These are phyloP conservation scores for Hyppa rectilinea DNA, from an alignment of 2,888 invertebrate genomes.

Conservation along the genomic window DNA sequence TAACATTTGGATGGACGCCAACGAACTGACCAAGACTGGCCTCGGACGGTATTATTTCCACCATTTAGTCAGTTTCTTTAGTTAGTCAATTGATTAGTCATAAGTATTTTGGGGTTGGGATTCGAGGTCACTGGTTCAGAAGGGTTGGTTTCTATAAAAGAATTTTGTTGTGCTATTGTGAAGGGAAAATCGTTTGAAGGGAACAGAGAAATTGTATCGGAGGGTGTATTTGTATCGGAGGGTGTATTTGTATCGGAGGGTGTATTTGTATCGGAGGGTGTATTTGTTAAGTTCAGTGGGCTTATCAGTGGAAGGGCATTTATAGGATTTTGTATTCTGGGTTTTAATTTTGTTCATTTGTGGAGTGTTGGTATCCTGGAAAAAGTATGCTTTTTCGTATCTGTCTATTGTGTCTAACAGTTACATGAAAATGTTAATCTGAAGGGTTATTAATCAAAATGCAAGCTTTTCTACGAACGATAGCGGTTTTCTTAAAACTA, in stretches of 20 bases:
- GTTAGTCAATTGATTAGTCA: constrained; percentile 75
- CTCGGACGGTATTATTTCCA: constrained; percentile 69
- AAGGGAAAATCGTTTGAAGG: constrained; percentile 16
- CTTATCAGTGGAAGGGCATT: not conserved
- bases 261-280: constrained; percentile 7
- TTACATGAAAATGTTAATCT: too few relatives aligned
- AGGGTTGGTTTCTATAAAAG: constrained; percentile 47
- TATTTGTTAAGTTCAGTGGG: not conserved
- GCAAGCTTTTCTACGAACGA: too few relatives aligned
- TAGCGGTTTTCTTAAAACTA: too few relatives aligned
- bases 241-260: constrained; percentile 7
- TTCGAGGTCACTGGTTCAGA: constrained; percentile 56
- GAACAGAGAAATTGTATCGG: constrained; percentile 8
- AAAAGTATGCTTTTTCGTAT: too few relatives aligned
- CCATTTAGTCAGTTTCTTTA: constrained; percentile 70
- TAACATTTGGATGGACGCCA: constrained; percentile 65
- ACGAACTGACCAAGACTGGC: constrained; percentile 64
- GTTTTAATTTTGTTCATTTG: not conserved
- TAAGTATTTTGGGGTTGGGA: constrained; percentile 67
- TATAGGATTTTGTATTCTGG: too few relatives aligned
- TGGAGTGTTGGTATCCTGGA: too few relatives aligned
- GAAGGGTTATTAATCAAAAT: too few relatives aligned
- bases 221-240: constrained; percentile 10
- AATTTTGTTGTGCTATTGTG: constrained; percentile 29
- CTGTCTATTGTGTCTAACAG: too few relatives aligned